These are phyloP conservation scores for Mareca strepera DNA, from an alignment of 2,797 vertebrate species.

Conservation along the genomic window DNA sequence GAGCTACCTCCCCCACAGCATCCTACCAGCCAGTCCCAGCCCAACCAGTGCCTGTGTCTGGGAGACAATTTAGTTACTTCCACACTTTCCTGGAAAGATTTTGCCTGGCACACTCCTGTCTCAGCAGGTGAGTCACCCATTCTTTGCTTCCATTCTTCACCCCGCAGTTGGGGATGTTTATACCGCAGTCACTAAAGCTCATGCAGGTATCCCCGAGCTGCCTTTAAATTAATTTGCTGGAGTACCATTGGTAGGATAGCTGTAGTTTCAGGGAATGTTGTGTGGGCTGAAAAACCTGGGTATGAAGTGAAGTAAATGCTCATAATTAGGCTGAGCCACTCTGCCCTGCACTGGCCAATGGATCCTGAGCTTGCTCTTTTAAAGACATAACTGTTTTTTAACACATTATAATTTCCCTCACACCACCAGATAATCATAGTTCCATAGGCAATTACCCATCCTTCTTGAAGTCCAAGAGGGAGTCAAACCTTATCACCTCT, in stretches of 20 bases:
- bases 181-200: background rate
- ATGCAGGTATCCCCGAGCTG: slow-evolving; percentile 32
- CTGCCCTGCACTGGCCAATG: background rate
- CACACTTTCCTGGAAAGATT: slow-evolving; percentile 50
- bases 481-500: slow-evolving; percentile 67
- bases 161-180: slow-evolving; percentile 42
- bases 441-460: slow-evolving; percentile 51
- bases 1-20: background rate
- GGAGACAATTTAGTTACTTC: slow-evolving; percentile 17
- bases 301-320: slow-evolving; percentile 18
- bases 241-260: background rate
- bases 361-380: background rate
- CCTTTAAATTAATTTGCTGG: slow-evolving; percentile 41
- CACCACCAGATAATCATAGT: slow-evolving; percentile 34
- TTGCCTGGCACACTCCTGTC: slow-evolving; percentile 33
- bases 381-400: background rate
- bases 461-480: slow-evolving; percentile 49
- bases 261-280: slow-evolving; percentile 9
- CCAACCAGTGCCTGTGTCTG: background rate
- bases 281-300: slow-evolving; percentile 35
- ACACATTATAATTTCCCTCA: slow-evolving; percentile 46
- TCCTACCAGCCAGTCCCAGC: background rate
- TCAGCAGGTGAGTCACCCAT: slow-evolving; percentile 23
- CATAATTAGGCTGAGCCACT: slow-evolving; percentile 22
- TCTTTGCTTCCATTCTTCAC: background rate